phyloP scores from a whole-genome alignment of 2,113 vertebrate genomes.

The Poeciliopsis occidentalis region DNA sequence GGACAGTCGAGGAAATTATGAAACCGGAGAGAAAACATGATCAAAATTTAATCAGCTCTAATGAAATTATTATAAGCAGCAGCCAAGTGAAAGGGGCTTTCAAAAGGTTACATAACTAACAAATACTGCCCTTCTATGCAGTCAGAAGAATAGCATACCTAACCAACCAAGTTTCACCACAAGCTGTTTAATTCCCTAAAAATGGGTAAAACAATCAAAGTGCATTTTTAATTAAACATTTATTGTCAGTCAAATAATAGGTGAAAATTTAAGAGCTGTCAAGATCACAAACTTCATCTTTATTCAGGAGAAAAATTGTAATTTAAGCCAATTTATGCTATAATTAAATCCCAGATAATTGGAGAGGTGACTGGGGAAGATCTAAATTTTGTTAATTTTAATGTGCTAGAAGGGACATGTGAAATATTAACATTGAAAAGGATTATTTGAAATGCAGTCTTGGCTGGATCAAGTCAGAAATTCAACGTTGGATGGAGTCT shows the following conservation, averaged over 20 bases:
- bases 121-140: conserved; percentile 23
- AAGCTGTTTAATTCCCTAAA: conserved; percentile 8
- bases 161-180: conserved; percentile 13
- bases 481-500: background rate
- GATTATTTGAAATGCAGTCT: background rate
- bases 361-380: conserved; percentile 9
- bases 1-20: conserved; percentile 28
- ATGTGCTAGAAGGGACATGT: background rate
- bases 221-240: background rate
- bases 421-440: background rate
- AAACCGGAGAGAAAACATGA: conserved; percentile 32
- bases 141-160: background rate
- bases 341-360: too few species aligned
- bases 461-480: background rate
- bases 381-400: background rate
- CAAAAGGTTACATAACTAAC: conserved; percentile 29
- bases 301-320: too few species aligned
- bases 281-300: too few species aligned
- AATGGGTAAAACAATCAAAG: conserved; percentile 20
- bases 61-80: conserved; percentile 19
- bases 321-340: too few species aligned
- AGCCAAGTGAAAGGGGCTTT: conserved; percentile 14
- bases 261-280: background rate
- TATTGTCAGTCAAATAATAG: background rate
- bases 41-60: conserved; percentile 37